These are phyloP conservation scores for Galendromus occidentalis DNA, from an alignment of 1,140 invertebrate species.

Conservation along the genomic window DNA sequence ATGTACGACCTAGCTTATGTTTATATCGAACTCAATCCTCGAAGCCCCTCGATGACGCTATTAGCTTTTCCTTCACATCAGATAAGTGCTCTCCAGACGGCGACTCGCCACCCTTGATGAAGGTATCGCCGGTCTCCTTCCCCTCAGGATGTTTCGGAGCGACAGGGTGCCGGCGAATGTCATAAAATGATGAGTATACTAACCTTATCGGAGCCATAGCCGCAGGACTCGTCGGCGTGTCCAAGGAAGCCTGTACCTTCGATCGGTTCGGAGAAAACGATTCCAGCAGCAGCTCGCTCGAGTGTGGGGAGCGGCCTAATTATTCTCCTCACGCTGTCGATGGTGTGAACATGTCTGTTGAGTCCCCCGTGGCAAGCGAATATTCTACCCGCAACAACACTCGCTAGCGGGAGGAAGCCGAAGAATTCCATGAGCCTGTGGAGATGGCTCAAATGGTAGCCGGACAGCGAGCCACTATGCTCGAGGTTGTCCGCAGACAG, in stretches of 20 bases:
- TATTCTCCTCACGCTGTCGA: neutral
- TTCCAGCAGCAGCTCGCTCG: neutral
- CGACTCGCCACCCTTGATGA: no score
- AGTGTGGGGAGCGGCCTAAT: neutral
- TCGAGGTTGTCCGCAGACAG: no score
- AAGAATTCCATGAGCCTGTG: neutral
- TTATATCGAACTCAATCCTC: no score
- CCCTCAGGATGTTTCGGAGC: no score
- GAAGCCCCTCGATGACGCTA: no score
- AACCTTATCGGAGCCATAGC: neutral
- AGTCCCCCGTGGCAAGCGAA: neutral
- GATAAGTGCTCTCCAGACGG: no score
- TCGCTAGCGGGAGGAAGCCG: neutral
- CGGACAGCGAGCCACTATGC: no score
- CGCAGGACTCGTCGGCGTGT: neutral
- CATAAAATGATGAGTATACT: neutral
- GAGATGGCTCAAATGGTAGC: no score
- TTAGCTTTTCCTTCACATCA: no score
- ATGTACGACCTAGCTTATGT: no score
- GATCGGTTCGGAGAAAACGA: neutral
- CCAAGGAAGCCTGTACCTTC: neutral
- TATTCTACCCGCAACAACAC: neutral
- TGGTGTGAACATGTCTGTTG: neutral
- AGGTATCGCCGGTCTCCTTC: no score
- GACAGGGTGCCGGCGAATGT: no score